These are phyloP conservation scores for Choreutis nemorana DNA, from an alignment of 2,888 invertebrate species.

Conservation along the genomic window DNA sequence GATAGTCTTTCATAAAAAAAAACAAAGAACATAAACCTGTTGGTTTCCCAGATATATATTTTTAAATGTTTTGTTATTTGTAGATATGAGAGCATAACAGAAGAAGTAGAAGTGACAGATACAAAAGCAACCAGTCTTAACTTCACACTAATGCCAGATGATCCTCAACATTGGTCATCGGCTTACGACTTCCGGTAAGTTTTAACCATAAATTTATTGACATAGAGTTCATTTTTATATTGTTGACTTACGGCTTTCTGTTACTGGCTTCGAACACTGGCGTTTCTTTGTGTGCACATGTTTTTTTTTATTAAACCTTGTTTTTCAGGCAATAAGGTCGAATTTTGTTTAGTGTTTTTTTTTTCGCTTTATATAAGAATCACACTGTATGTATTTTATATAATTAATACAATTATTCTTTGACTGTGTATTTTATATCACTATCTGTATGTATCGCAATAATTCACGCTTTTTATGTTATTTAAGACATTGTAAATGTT, in stretches of 20 bases:
- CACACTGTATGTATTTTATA: slow-evolving; percentile 2
- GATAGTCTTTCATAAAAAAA: no score
- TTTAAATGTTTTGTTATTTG: slow-evolving; percentile 5
- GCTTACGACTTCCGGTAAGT: slow-evolving; percentile 79
- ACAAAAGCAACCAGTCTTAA: slow-evolving; percentile 70
- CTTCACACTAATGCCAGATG: slow-evolving; percentile 82
- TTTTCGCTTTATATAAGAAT: background rate
- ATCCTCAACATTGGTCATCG: slow-evolving; percentile 84
- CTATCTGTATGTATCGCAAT: slow-evolving; percentile 1
- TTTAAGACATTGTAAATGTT: no score
- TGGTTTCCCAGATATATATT: no score
- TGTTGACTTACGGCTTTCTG: no score
- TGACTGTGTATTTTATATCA: slow-evolving; percentile 4
- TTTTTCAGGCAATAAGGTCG: slow-evolving; percentile 2
- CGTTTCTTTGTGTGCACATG: no score
- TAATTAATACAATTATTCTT: slow-evolving; percentile 3
- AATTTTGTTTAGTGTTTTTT: background rate
- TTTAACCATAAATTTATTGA: background rate
- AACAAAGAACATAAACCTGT: no score
- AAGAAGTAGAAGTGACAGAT: slow-evolving; percentile 67
- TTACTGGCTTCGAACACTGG: no score
- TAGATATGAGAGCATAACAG: slow-evolving; percentile 71
- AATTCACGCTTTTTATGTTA: no score
- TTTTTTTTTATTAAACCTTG: no score
- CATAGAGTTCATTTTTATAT: no score